phyloP scores from a whole-genome alignment of 1,140 invertebrate species.

The Zophobas atratus region DNA sequence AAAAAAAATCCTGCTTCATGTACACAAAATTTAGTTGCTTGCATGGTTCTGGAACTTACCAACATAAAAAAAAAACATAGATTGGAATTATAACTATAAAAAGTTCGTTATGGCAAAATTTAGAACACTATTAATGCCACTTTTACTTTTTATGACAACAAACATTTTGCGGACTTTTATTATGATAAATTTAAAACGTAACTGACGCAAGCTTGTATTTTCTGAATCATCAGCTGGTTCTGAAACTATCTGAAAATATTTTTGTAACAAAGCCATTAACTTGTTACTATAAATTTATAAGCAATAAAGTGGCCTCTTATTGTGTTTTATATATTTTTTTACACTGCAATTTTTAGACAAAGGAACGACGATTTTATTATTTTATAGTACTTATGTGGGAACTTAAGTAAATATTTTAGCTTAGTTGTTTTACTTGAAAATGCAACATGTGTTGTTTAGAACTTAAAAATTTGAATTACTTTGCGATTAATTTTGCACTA shows the following conservation, averaged over 20 bases:
- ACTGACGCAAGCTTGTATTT: not conserved
- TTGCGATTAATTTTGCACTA: no score
- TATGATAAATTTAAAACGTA: not conserved
- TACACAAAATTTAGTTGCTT: no score
- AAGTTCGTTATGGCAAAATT: not conserved
- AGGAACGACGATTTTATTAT: not conserved
- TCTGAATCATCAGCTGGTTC: not conserved
- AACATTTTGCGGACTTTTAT: not conserved
- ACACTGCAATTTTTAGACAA: not conserved
- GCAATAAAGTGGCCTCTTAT: not conserved
- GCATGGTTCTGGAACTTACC: no score
- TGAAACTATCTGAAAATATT: not conserved
- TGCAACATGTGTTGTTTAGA: no score
- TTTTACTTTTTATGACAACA: not conserved
- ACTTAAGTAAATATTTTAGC: no score
- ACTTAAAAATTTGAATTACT: no score
- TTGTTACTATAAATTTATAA: not conserved
- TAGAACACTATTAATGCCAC: not conserved
- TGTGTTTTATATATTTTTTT: not conserved
- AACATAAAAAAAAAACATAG: no score
- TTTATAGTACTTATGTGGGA: no score
- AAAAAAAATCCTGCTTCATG: no score
- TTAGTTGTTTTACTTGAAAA: no score
- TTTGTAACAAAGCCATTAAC: not conserved
- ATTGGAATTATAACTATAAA: no score